Evolutionary conservation across 2,113 vertebrate genomes (phyloP), one percentile per base, ranked within the genome.

Genomic region (Gobiocypris rarus): DNA sequence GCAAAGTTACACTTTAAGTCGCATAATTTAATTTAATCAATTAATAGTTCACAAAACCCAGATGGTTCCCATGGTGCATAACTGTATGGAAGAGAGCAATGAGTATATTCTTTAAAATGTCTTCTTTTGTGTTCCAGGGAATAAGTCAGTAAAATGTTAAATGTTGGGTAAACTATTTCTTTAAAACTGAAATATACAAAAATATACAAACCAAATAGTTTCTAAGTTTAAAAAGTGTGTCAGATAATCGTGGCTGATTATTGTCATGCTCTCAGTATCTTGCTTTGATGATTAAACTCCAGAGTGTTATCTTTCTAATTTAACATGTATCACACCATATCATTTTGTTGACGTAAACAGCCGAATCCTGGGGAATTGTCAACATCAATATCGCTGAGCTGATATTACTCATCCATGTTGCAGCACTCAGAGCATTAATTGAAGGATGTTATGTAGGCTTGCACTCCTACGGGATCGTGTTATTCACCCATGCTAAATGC

Each of bases 391-490:
- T 50, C 45, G 31, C 59, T 65, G 77, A 54, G 28, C 28, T 82
- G 48, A 41, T 56, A 71, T 82, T 82, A 82, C 48, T 82, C 63
- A 80, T 80, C 59, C 43, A 50, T 80, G 59, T 31, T 80, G 17
- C 17, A 65, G 43, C 43, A 41, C 28, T 56, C 41, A 17, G 28
- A 70, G 31, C 11, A 38, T 52, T 81, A 81, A 70, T 24, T 52
- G 48, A 70, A 52, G 65, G 65, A 70, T 70, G 28, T 41, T 54
- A 56, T 71, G 80, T 82, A 71, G 78, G 61, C 65, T n/a, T 82
- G 26, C 17, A 81, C 78, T 81, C 78, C 78, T 81, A 81, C 59
- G 28, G 17, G 45, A 34, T 50, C 3, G 13, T 54, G 80, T 70
- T 70, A 69, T 70, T 69, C 65, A 82, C 6, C 7, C 6, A 26